phyloP scores from a whole-genome alignment of 1,140 invertebrate genomes.

The Drosophila varians region DNA sequence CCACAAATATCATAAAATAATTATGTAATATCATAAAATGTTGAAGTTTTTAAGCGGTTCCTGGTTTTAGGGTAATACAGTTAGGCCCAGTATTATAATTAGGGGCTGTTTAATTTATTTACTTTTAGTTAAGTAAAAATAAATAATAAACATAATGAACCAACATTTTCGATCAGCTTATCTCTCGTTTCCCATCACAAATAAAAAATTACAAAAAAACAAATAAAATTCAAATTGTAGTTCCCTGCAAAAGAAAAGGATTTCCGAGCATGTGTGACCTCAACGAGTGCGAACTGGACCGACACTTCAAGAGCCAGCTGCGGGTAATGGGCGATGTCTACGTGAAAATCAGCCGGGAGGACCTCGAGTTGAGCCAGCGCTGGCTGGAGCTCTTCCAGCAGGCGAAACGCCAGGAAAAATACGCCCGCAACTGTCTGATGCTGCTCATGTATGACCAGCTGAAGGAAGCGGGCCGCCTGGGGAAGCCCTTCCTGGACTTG shows the following conservation, averaged over 20 bases:
- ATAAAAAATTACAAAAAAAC: background rate
- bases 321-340: slow-evolving; percentile 24
- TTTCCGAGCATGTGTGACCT: slow-evolving; percentile 29
- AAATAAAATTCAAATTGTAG: slow-evolving; percentile 4
- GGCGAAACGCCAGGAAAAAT: slow-evolving; percentile 28
- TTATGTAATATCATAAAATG: no score
- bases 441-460: slow-evolving; percentile 53
- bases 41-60: no score
- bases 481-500: slow-evolving; percentile 38
- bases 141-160: no score
- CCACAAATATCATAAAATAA: no score
- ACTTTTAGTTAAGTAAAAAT: no score
- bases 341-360: slow-evolving; percentile 9
- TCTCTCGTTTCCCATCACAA: background rate
- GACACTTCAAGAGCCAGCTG: slow-evolving; percentile 49
- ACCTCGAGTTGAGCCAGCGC: slow-evolving; percentile 13
- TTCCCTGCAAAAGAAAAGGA: background rate
- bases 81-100: no score
- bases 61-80: no score
- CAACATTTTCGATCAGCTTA: background rate
- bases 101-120: no score
- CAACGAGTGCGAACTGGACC: slow-evolving; percentile 41
- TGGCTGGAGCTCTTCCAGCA: slow-evolving; percentile 47
- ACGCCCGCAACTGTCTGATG: slow-evolving; percentile 61
- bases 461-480: slow-evolving; percentile 26